Conservation (phyloP, 2,797 vertebrate species). For the Pelodytes ibericus region DNA sequence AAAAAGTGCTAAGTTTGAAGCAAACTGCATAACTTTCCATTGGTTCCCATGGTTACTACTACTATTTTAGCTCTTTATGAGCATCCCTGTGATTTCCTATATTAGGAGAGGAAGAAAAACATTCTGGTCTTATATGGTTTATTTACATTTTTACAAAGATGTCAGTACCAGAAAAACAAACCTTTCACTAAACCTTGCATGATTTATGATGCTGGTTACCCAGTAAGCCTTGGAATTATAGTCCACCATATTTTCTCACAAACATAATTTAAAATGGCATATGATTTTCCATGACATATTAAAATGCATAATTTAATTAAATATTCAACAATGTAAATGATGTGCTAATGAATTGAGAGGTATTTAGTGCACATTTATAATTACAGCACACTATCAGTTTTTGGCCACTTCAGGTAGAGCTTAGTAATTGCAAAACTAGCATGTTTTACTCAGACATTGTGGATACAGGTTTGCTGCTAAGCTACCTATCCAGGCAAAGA, state of each 20-base stretch:
- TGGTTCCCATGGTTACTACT: too few relatives aligned
- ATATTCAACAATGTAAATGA: neutral
- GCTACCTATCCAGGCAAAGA: conserved; percentile 45
- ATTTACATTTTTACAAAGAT: too few relatives aligned
- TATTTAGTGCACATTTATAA: neutral
- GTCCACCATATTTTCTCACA: too few relatives aligned
- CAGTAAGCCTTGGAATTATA: neutral
- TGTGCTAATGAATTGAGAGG: neutral
- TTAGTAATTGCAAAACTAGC: conserved; percentile 32
- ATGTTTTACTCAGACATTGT: conserved; percentile 25
- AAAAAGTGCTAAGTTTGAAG: too few relatives aligned
- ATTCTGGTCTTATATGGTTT: too few relatives aligned
- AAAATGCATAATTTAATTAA: neutral
- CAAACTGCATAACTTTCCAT: too few relatives aligned
- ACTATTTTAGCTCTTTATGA: too few relatives aligned
- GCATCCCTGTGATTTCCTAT: too few relatives aligned
- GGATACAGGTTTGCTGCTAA: conserved; percentile 33
- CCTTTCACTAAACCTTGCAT: neutral
- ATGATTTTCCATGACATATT: neutral
- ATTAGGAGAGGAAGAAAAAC: too few relatives aligned
- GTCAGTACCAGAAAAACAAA: too few relatives aligned
- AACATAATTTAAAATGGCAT: neutral
- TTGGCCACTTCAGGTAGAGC: neutral
- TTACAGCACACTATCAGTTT: neutral
- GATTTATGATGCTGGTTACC: neutral